Evolutionary conservation across 2,888 invertebrate genomes (phyloP).

Genomic region (Balanococcus diminutus): DNA sequence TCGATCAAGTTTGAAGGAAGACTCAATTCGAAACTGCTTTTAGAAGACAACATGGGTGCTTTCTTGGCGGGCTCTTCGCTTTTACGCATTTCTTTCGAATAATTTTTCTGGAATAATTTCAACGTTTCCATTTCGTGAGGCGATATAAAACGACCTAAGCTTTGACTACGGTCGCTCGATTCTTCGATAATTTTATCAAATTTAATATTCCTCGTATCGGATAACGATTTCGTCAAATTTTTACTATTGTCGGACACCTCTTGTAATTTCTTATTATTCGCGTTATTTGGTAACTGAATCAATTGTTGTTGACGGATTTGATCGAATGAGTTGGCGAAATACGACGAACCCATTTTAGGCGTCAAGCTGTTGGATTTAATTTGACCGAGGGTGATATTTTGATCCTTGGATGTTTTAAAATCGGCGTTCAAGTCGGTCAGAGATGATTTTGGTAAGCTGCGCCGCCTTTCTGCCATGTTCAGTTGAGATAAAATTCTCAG

Average conservation of each 20-base stretch:
- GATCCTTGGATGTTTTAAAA: background rate
- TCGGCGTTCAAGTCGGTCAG: constrained; percentile 26
- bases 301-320: constrained; percentile 51
- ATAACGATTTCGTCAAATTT: constrained; percentile 56
- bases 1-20: background rate
- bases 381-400: constrained; percentile 47
- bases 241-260: constrained; percentile 11
- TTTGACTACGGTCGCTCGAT: constrained; percentile 53
- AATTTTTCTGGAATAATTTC: constrained; percentile 54
- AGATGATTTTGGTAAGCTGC: constrained; percentile 43
- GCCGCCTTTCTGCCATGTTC: constrained; percentile 62
- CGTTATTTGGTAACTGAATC: background rate
- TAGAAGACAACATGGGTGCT: constrained; percentile 57
- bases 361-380: constrained; percentile 26
- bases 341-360: constrained; percentile 45
- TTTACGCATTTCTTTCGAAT: constrained; percentile 55
- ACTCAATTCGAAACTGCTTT: constrained; percentile 59
- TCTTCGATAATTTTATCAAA: constrained; percentile 55
- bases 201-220: constrained; percentile 57
- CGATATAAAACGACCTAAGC: constrained; percentile 51
- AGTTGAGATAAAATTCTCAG: constrained; percentile 74
- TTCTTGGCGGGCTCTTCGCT: constrained; percentile 1
- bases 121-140: constrained; percentile 55
- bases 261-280: constrained; percentile 26
- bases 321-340: constrained; percentile 53